Conservation (phyloP, 1,140 invertebrate genomes). For the Euwallacea similis region DNA sequence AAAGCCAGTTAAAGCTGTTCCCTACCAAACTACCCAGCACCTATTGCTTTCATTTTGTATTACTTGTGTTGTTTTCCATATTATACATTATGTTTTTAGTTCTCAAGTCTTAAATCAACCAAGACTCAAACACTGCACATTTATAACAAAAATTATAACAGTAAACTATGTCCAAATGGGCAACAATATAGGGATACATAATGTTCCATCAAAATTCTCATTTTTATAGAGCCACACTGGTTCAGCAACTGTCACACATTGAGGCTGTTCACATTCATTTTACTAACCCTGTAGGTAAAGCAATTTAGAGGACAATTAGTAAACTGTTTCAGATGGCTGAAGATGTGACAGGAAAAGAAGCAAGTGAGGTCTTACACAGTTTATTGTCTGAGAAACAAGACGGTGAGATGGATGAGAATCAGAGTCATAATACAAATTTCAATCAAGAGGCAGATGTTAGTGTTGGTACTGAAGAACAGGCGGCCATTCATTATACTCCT, state of each 20-base stretch:
- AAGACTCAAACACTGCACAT: not conserved
- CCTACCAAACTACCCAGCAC: not conserved
- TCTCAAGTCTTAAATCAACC: too few species aligned
- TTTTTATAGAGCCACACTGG: not conserved
- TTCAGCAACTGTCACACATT: not conserved
- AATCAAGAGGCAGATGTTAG: slow-evolving; percentile 53
- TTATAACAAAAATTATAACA: not conserved
- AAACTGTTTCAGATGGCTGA: slow-evolving; percentile 46
- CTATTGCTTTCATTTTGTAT: not conserved
- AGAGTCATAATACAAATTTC: slow-evolving; percentile 47
- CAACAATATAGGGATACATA: not conserved
- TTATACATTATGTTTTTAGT: too few species aligned
- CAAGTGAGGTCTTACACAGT: slow-evolving; percentile 66
- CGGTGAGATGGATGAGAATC: slow-evolving; percentile 51
- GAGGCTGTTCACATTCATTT: not conserved
- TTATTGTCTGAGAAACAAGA: slow-evolving; percentile 63
- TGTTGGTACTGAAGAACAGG: slow-evolving; percentile 56
- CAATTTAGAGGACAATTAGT: not conserved
- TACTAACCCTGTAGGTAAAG: not conserved
- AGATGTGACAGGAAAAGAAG: slow-evolving; percentile 63
- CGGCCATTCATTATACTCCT: slow-evolving; percentile 61
- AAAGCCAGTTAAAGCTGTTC: not conserved
- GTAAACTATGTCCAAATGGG: not conserved
- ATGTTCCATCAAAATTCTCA: not conserved
- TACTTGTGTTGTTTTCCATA: not conserved